Base-by-base conservation (phyloP, 2,888 invertebrate genomes). In the Drosophila melanosoma region DNA sequence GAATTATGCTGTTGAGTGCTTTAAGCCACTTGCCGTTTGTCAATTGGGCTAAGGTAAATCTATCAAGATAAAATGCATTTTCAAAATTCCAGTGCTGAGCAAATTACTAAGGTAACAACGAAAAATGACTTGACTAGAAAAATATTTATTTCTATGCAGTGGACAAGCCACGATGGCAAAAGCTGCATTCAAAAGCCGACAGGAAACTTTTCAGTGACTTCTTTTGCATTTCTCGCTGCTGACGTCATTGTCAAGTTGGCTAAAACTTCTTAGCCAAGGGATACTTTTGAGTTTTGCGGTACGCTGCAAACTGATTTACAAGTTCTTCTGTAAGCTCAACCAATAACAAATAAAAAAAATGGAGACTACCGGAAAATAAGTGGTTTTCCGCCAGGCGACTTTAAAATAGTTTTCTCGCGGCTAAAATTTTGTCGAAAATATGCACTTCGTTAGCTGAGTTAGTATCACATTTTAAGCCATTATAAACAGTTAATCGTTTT, bases 201-300 rank as follows among this genome's bases (percentile, higher is more conserved):
- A 66, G 62, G 38, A 79, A 87, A 88, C 71, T 88, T 88, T 83
- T 76, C 51, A n/a, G 23, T 26, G 64, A 63, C 69, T 82, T 69
- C 64, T 42, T 58, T 59, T 71, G 80, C 68, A 72, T 73, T 71
- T 70, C 38, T 58, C 48, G 57, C 40, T 54, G 74, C 66, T 79
- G 74, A 73, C 66, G 68, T 69, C 58, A 57, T 48, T 69, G 59
- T 68, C 66, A 69, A 89, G 80, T 76, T 89, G 60, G 49, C 58
- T 61, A 40, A 48, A 85, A 89, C 72, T 82, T 79, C 54, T 8
- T 48, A 69, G 68, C 61, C 66, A 60, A 57, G 62, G 71, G 77
- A 89, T 77, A 87, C 67, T 76, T 89, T 61, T 36, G 17, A 68
- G 73, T 61, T 73, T 73, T 68, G 74, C 57, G 82, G 67, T 65